Percentiles rank a stretch among this genome's conserved stretches.
Conservation (phyloP, 1,140 invertebrate species). For the Heliconius nattereri region DNA sequence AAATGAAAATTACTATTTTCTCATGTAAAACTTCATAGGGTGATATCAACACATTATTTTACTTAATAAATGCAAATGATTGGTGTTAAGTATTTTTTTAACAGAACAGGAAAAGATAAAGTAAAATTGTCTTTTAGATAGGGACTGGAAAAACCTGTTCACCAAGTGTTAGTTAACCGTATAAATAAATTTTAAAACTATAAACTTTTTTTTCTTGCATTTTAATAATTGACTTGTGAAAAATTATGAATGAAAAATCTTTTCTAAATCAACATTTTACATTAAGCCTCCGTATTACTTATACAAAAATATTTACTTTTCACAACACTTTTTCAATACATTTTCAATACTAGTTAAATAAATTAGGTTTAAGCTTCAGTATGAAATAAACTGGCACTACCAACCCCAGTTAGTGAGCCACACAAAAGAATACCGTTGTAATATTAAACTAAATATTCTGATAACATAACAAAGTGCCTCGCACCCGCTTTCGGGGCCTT, state of each 20-base stretch:
- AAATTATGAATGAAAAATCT: too few species aligned
- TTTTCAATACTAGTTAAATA: background rate
- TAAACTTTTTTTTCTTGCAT: background rate
- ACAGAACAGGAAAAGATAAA: background rate
- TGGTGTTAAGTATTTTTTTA: background rate
- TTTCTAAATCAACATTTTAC: too few species aligned
- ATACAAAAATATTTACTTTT: too few species aligned
- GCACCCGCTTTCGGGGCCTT: slow-evolving; percentile 6
- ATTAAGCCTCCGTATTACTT: too few species aligned
- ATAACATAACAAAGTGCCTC: slow-evolving; percentile 8
- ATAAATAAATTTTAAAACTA: background rate
- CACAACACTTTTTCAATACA: background rate
- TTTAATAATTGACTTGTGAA: background rate
- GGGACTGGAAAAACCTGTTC: background rate
- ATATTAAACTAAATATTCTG: slow-evolving; percentile 8
- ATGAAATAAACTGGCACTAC: background rate
- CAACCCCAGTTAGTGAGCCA: background rate
- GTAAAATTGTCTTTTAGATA: background rate
- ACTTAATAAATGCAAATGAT: background rate
- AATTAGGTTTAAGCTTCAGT: background rate
- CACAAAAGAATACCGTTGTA: background rate
- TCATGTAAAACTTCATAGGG: background rate
- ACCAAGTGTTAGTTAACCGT: background rate
- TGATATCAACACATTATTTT: background rate
- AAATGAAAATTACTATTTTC: background rate